Base-by-base conservation (phyloP, 2,888 invertebrate species). In the Tridacna crocea region DNA sequence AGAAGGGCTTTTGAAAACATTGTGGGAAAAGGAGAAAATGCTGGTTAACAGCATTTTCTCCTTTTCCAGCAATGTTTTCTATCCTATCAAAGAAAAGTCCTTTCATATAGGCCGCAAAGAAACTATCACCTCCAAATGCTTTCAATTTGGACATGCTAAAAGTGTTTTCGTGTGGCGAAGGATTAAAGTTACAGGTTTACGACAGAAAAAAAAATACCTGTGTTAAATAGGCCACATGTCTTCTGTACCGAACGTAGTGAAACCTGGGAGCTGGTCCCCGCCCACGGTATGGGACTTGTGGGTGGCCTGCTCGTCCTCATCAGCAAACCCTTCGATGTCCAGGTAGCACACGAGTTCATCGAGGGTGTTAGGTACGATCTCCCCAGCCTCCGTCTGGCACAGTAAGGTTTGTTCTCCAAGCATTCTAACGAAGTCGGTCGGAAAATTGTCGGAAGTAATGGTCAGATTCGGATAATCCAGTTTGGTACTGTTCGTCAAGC, bases 161-260 rank as follows among this genome's bases (percentile, higher is more conserved):
- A 36, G 8, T 55, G 3, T 15, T 55, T 2, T 19, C 10, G 19
- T 55, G 55, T 55, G 55, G 55, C 3, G 10, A 55, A 55, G 19
- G 55, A n/a, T n/a, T n/a, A n/a, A n/a, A n/a, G n/a, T n/a, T n/a
- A n/a, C n/a, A n/a, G n/a, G 55, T 55, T 55, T 19, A 55, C 11
- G 19, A 11, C 36, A 4, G 8, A 2, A 36, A 36, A 36, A 36
- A 36, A 4, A 36, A 84, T 83, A 92, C 92, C 91, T 81, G 82
- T 88, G 92, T 92, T 89, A 92, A 92, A 92, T 89, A 91, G 92
- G 91, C 92, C 91, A 92, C 91, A 88, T 77, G 87, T 90, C 89
- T 91, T 92, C 91, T 86, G 91, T 87, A 81, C 89, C 89, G 83
- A 91, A 90, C 90, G 92, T 90, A 87, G 89, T 83, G 89, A 87